Base-by-base conservation (phyloP, 1,140 invertebrate genomes). In the Maniola jurtina region DNA sequence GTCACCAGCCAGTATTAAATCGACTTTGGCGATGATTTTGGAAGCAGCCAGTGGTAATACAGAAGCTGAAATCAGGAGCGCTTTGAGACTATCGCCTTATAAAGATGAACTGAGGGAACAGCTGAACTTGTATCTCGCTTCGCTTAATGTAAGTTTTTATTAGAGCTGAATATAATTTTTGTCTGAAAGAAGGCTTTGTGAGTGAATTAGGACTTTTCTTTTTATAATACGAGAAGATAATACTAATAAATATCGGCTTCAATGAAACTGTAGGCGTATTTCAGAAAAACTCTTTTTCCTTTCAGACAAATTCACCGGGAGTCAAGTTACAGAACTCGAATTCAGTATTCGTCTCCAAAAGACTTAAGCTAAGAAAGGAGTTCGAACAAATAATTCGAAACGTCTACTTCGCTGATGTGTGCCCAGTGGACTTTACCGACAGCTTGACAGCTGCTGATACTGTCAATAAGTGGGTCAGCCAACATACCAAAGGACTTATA, bases 1-100 rank as follows among this genome's bases (percentile, higher is more conserved):
- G 6, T 95, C 95, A 9, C 94, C 95, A 6, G 91, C 93, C 25
- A 95, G 94, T 80, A 92, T 95, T 25, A 94, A 94, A 81, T 88
- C 92, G 0, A 92, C 92, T 1, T 76, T 96, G 45, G 92, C 92
- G 4, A 93, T 95, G 92, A 72, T 95, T 16, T 81, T 93, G 36
- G 94, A 95, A 80, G 95, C 93, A 33, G 92, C 95, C 1, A 74
- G 72, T 25, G 93, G 93, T 10, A 73, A 80, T 1, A 94, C 94
- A 9, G 92, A 91, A 15, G 72, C 86, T 34, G 92, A 95, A 88
- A 91, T 96, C 54, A 83, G 90, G 47, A 88, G 85, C n/a, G 88
- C 92, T 2, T 77, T 96, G 35, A 89, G 94, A 76, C 74, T 95
- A 16, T 90, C 93, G 0, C 79, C 88, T 0, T 78, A 92, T 60